Evolutionary conservation across 2,888 invertebrate species (phyloP), one percentile per base, ranked within the genome.

Genomic region (Patella caerulea): DNA sequence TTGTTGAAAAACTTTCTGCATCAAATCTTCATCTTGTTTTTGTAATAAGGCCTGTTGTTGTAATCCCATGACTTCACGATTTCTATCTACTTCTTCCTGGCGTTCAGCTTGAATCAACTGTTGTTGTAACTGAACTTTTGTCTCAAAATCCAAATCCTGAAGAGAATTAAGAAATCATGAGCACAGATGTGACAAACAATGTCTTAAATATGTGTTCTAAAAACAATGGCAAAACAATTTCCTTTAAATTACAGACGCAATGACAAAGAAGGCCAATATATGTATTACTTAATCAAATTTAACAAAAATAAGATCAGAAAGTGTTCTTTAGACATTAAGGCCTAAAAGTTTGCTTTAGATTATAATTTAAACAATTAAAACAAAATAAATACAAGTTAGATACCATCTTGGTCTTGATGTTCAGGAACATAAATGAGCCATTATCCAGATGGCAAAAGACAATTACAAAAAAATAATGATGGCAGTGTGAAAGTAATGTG

Each of bases 1-100:
- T 75, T 90, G 89, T 76, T 88, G 86, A 72, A 86, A 77, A n/a
- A 88, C 88, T 77, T 86, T 87, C 82, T 87, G 85, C 88, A 87
- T 87, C 34, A 88, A 78, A 71, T 88, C 87, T 14, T 79, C 77
- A 34, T 71, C 75, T 74, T 81, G 75, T 34, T 76, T 76, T 24
- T 74, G 74, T 45, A 65, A 65, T 15, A 34, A 55, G 2, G 77
- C 59, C 45, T 65, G 59, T 55, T 80, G 79, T 72, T 84, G 84
- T 69, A 82, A 77, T 34, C 71, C 74, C 12, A 54, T 74, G 9
- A 73, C 78, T 59, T 83, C 81, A 69, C 82, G 79, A 69, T 85
- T 82, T n/a, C 83, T 76, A 56, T 81, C 65, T 12, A 65, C 65
- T 24, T 65, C 82, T 72, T 83, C 81, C 73, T 83, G 83, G 75